Conservation (phyloP, 2,113 vertebrate genomes). For the Brachirus orientalis region DNA sequence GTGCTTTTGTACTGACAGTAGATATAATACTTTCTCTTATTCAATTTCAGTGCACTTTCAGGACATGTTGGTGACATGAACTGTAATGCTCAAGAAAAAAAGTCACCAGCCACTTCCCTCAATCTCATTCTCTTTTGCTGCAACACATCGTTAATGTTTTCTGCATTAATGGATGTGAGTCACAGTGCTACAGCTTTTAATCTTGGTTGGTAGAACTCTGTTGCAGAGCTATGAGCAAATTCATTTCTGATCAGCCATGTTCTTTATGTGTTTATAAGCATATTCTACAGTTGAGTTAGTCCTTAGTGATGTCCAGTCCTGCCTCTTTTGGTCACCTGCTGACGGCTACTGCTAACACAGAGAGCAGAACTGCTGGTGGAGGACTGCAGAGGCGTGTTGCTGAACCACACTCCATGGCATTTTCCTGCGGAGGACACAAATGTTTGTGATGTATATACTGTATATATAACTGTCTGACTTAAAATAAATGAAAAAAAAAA, state of each 20-base stretch:
- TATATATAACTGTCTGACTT: not conserved
- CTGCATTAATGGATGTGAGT: constrained; percentile 56
- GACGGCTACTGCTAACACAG: constrained; percentile 81
- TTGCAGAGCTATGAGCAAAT: constrained; percentile 55
- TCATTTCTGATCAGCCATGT: constrained; percentile 53
- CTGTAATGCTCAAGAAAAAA: too few relatives aligned
- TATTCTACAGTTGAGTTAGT: constrained; percentile 48
- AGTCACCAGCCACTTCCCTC: constrained; percentile 25
- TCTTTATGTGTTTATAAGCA: constrained; percentile 59
- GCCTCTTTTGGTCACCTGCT: constrained; percentile 88
- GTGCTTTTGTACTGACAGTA: constrained; percentile 15
- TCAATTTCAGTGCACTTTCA: constrained; percentile 49
- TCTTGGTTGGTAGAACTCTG: constrained; percentile 33
- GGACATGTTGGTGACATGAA: too few relatives aligned
- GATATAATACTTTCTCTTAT: constrained; percentile 19
- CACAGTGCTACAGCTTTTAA: constrained; percentile 45
- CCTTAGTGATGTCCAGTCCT: constrained; percentile 28
- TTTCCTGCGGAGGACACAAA: constrained; percentile 83
- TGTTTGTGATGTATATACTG: too few relatives aligned
- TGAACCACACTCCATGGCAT: constrained; percentile 94
- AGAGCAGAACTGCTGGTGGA: constrained; percentile 77
- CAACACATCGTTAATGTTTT: constrained; percentile 39
- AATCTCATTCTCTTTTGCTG: constrained; percentile 13
- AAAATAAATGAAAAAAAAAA: too few relatives aligned
- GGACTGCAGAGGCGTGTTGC: constrained; percentile 79